phyloP scores from a whole-genome alignment of 37 sponge, comb jelly and placozoan genomes.

The Beroe ovata region DNA sequence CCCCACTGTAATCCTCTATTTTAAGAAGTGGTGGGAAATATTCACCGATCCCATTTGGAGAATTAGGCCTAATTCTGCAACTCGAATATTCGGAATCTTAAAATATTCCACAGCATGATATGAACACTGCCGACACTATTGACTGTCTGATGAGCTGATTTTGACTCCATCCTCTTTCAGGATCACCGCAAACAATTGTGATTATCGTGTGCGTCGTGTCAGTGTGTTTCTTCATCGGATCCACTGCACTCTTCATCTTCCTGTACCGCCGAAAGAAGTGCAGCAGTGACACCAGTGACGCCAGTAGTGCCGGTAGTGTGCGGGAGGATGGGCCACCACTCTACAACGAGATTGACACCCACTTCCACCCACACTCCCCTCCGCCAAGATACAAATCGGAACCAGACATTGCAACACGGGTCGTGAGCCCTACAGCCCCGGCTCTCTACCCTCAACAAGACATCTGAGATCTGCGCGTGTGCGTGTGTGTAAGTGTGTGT shows the following conservation, averaged over 20 bases:
- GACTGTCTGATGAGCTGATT: no score
- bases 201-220: slow-evolving; percentile 9
- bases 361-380: neutral
- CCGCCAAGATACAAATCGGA: slow-evolving; percentile 56
- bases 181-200: neutral
- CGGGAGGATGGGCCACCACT: neutral
- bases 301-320: neutral
- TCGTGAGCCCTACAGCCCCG: neutral
- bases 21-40: no score
- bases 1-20: no score
- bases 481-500: no score
- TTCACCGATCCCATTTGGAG: no score
- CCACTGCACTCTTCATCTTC: neutral
- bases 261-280: slow-evolving; percentile 23
- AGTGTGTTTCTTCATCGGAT: neutral
- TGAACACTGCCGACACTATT: no score
- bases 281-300: neutral
- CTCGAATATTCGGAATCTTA: no score
- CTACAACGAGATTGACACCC: slow-evolving; percentile 23
- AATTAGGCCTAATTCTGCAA: no score
- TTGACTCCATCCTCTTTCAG: neutral
- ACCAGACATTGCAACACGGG: slow-evolving; percentile 21
- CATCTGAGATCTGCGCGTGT: no score
- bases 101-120: no score
- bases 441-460: neutral